A percentile compares a stretch with the other conserved stretches of the same genome.
phyloP scores from a whole-genome alignment of 2,888 invertebrate species.

The Netelia melanura region DNA sequence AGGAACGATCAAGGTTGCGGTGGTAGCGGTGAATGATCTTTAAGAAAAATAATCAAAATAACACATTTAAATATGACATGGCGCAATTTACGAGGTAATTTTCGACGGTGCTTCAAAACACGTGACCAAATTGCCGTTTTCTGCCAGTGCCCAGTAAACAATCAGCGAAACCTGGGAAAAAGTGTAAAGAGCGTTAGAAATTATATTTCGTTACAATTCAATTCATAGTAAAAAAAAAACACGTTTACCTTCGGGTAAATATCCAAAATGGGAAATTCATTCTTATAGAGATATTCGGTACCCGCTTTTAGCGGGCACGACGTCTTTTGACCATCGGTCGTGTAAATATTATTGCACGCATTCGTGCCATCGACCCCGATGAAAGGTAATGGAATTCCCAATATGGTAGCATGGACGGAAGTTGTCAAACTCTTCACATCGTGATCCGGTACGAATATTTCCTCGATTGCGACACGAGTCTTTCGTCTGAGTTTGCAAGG shows the following conservation, averaged over 20 bases:
- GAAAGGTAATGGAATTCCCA: slow-evolving; percentile 90
- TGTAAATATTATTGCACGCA: slow-evolving; percentile 89
- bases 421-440: slow-evolving; percentile 87
- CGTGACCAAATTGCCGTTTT: slow-evolving; percentile 84
- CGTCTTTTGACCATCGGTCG: slow-evolving; percentile 86
- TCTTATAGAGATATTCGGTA: slow-evolving; percentile 89
- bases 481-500: slow-evolving; percentile 90
- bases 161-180: slow-evolving; percentile 86
- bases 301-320: slow-evolving; percentile 90
- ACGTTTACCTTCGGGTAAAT: slow-evolving; percentile 86
- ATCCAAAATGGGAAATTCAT: slow-evolving; percentile 86
- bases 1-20: slow-evolving; percentile 16
- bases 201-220: too few species aligned
- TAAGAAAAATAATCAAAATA: slow-evolving; percentile 2
- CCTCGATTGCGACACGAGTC: slow-evolving; percentile 86
- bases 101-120: slow-evolving; percentile 91
- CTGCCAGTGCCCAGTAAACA: slow-evolving; percentile 89
- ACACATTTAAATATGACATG: background rate
- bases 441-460: slow-evolving; percentile 87
- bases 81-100: slow-evolving; percentile 78
- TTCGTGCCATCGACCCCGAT: slow-evolving; percentile 90
- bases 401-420: slow-evolving; percentile 88
- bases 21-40: background rate
- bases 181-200: slow-evolving; percentile 39
- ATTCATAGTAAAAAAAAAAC: too few species aligned